These are phyloP conservation scores for Molorchus minor DNA, from an alignment of 2,888 invertebrate genomes.

Conservation along the genomic window DNA sequence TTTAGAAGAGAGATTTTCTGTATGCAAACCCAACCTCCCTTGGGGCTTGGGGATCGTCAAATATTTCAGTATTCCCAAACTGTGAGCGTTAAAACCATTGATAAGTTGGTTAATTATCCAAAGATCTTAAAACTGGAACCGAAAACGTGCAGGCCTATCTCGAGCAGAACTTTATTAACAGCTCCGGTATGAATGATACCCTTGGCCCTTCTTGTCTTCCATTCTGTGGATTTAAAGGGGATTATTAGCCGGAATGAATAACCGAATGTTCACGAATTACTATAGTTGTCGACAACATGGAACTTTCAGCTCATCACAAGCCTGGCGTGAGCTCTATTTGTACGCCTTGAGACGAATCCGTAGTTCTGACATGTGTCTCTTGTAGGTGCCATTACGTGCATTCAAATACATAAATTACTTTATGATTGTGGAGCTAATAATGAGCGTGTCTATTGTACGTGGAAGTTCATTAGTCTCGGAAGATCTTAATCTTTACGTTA, in stretches of 20 bases:
- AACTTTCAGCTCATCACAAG: conserved; percentile 41
- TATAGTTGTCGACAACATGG: conserved; percentile 35
- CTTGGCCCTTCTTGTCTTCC: conserved; percentile 25
- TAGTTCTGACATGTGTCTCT: conserved; percentile 32
- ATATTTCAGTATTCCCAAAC: no score
- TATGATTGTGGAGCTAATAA: conserved; percentile 24
- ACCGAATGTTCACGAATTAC: conserved; percentile 36
- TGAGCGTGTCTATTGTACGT: conserved; percentile 21
- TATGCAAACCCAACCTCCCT: no score
- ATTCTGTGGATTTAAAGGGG: conserved; percentile 39
- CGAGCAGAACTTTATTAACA: conserved; percentile 40
- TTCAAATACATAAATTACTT: conserved; percentile 27
- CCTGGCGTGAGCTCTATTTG: conserved; percentile 32
- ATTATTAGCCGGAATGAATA: conserved; percentile 43
- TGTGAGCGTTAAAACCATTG: conserved; percentile 26
- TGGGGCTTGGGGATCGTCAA: no score
- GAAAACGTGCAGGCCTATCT: conserved; percentile 32
- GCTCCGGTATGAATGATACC: conserved; percentile 33
- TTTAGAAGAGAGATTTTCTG: no score
- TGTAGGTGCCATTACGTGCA: conserved; percentile 24
- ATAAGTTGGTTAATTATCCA: conserved; percentile 35
- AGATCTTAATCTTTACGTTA: no score
- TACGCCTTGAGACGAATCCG: conserved; percentile 33
- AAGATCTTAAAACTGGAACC: conserved; percentile 28
- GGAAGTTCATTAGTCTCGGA: conserved; percentile 15